These are phyloP conservation scores for Ptychadena robeensis DNA, from an alignment of 2,797 vertebrate genomes.

Conservation along the genomic window DNA sequence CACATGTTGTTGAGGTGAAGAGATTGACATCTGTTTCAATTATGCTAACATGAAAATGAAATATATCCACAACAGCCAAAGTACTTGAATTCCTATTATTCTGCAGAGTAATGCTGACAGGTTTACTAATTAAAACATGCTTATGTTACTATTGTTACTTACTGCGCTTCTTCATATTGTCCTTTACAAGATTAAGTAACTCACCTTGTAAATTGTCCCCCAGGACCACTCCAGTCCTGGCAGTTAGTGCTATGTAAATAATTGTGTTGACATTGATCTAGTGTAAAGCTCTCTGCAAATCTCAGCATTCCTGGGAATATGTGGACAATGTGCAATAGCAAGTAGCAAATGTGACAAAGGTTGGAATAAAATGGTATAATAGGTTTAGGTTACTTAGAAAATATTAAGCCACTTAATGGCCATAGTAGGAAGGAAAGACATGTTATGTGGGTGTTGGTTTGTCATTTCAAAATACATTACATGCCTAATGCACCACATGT, in stretches of 20 bases:
- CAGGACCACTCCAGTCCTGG: not conserved
- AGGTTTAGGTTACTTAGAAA: not conserved
- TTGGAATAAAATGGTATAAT: slow-evolving; percentile 1
- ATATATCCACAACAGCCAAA: slow-evolving; percentile 27
- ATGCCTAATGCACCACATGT: no score
- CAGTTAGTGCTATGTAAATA: slow-evolving; percentile 40
- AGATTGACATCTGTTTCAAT: not conserved
- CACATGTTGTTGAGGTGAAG: not conserved
- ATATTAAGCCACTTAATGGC: not conserved
- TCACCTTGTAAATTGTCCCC: slow-evolving; percentile 32
- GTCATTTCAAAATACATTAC: no score
- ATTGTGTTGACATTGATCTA: not conserved
- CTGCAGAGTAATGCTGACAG: slow-evolving; percentile 29
- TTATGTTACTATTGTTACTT: slow-evolving; percentile 11
- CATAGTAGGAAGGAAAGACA: no score
- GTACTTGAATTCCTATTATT: slow-evolving; percentile 41
- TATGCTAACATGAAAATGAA: slow-evolving; percentile 28
- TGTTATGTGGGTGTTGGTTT: no score
- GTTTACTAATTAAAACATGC: slow-evolving; percentile 51
- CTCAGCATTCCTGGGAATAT: not conserved
- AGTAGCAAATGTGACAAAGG: not conserved
- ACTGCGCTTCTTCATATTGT: slow-evolving; percentile 13
- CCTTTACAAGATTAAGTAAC: slow-evolving; percentile 46
- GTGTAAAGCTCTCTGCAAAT: slow-evolving; percentile 12
- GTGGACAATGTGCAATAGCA: not conserved